A percentile compares a stretch with the other conserved stretches of the same genome.
Evolutionary conservation across 2,888 invertebrate species (phyloP).

Genomic region (Rosalia funebris): DNA sequence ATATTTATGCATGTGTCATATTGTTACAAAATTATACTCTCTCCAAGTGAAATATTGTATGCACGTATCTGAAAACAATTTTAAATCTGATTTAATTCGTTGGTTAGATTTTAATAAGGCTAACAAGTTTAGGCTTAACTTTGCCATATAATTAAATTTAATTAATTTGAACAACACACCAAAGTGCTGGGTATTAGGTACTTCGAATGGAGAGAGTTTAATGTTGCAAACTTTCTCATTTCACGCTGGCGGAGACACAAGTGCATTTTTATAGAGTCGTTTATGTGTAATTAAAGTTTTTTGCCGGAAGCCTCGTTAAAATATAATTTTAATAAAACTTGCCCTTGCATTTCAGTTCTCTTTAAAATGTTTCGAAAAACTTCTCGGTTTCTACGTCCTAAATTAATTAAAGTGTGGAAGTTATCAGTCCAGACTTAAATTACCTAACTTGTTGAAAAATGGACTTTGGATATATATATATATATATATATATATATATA

Average conservation of each 20-base stretch:
- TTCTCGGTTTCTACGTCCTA: too few relatives aligned
- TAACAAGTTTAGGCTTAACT: constrained; percentile 4
- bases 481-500: too few relatives aligned
- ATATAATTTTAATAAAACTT: constrained; percentile 15
- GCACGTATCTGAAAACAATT: not conserved
- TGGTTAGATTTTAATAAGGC: constrained; percentile 6
- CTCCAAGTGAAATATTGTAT: too few relatives aligned
- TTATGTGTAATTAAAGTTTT: constrained; percentile 24
- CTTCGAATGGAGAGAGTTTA: constrained; percentile 14
- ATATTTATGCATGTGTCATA: too few relatives aligned
- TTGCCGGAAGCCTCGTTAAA: constrained; percentile 10
- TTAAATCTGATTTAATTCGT: not conserved
- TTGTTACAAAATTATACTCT: too few relatives aligned
- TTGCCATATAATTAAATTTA: constrained; percentile 18
- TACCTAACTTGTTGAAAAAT: too few relatives aligned
- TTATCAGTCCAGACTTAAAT: too few relatives aligned
- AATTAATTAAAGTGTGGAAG: too few relatives aligned
- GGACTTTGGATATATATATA: too few relatives aligned
- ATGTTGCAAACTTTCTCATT: constrained; percentile 25
- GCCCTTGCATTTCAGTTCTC: constrained; percentile 10
- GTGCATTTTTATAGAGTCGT: constrained; percentile 27
- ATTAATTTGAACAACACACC: constrained; percentile 12
- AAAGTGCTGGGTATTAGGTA: constrained; percentile 1
- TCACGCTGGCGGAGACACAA: constrained; percentile 13
- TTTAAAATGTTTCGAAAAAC: too few relatives aligned